Conservation (phyloP, 2,113 vertebrate species). For the Ranitomeya imitator region DNA sequence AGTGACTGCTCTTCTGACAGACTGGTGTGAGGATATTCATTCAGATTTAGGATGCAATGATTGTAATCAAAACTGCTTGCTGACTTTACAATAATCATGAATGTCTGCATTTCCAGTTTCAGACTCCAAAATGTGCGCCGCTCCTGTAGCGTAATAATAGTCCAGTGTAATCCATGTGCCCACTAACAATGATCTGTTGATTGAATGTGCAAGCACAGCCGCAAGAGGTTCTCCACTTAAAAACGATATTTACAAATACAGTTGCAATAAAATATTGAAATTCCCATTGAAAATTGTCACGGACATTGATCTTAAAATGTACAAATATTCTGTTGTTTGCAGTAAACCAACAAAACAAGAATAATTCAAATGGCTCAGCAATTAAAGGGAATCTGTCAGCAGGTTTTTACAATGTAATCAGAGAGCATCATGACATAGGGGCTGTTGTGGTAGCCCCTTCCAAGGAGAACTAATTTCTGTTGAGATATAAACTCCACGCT, state of each 20-base stretch:
- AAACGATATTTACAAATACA: neutral
- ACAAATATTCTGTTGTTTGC: too few relatives aligned
- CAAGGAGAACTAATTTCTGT: too few relatives aligned
- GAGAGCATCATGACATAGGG: too few relatives aligned
- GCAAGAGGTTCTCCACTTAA: neutral
- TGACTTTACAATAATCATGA: neutral
- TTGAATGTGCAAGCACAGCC: neutral
- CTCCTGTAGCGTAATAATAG: neutral
- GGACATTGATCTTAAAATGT: too few relatives aligned
- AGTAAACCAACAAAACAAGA: too few relatives aligned
- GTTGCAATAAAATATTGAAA: neutral
- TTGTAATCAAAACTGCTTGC: neutral
- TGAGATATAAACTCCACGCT: too few relatives aligned
- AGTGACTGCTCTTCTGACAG: slow-evolving; percentile 21
- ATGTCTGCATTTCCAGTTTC: neutral
- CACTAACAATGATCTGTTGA: neutral
- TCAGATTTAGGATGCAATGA: neutral
- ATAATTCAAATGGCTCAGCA: too few relatives aligned
- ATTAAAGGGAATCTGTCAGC: too few relatives aligned
- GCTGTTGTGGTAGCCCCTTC: too few relatives aligned
- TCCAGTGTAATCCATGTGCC: neutral
- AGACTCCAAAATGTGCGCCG: neutral
- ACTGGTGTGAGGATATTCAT: neutral
- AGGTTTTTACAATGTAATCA: too few relatives aligned
- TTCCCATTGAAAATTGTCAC: too few relatives aligned